Conservation (phyloP, 2,113 vertebrate species). For the Microtus pennsylvanicus region DNA sequence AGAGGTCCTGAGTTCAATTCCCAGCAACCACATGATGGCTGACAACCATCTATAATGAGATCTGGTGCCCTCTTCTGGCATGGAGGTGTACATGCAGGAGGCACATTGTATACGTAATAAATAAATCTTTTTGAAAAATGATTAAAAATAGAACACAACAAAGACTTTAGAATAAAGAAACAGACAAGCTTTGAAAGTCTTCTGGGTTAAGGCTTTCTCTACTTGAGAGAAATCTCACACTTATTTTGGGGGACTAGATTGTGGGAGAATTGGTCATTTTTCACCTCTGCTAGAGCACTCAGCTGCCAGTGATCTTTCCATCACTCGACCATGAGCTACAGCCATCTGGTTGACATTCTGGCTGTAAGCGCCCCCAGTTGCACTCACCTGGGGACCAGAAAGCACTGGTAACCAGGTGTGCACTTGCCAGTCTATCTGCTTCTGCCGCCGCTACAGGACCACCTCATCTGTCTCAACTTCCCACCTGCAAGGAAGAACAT, state of each 20-base stretch:
- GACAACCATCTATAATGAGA: no score
- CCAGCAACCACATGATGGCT: no score
- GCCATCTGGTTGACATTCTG: neutral
- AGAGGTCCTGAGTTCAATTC: no score
- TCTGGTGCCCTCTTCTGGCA: no score
- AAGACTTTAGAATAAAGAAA: neutral
- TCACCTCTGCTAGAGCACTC: neutral
- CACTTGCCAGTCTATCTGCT: slow-evolving; percentile 93
- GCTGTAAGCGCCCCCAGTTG: neutral
- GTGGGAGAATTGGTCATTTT: neutral
- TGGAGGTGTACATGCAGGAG: no score
- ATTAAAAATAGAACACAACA: neutral
- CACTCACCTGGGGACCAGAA: slow-evolving; percentile 91
- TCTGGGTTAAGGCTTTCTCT: neutral
- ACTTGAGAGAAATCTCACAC: slow-evolving; percentile 8
- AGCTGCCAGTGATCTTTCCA: slow-evolving; percentile 23
- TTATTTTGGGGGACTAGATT: neutral
- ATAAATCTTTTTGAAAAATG: no score
- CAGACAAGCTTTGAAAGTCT: slow-evolving; percentile 7
- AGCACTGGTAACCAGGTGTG: slow-evolving; percentile 91
- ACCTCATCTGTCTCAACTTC: slow-evolving; percentile 90
- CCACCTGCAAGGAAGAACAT: slow-evolving; percentile 70
- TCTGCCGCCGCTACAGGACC: slow-evolving; percentile 89
- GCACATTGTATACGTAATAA: no score
- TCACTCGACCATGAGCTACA: slow-evolving; percentile 31